Evolutionary conservation across 2,797 vertebrate species (phyloP), one percentile per base, ranked within the genome.

Genomic region (Lophotriccus pileatus): DNA sequence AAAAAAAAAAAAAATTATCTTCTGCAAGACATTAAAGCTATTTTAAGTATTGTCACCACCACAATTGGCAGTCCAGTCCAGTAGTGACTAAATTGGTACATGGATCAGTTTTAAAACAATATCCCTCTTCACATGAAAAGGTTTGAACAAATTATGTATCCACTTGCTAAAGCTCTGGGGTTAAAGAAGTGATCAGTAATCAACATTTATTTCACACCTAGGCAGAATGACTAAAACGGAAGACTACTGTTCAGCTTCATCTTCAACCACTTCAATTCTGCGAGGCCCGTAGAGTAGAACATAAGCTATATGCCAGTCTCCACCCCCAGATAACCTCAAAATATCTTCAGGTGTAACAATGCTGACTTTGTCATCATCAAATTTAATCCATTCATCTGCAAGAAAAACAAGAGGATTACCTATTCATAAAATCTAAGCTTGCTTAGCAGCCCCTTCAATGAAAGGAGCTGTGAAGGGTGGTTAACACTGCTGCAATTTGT

Each of bases 251-350:
- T 99, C 98, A 67, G 95, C 96, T 84, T 98, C 98, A 30, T 98
- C 98, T 97, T 99, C 98, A 58, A 98, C 95, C 58, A 98, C 96
- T 97, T 99, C 99, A 89, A 99, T 98, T 95, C 99, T 98, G 83
- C 99, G 98, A 25, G 99, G 99, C 55, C 99, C 99, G 4, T 99
- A 99, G 76, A 99, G 98, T 93, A 99, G 98, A 96, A 99, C 99
- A 25, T 99, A 99, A 34, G 99, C 99, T 98, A 99, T 99, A 96
- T 99, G 99, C 99, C 99, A 99, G 98, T 99, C 99, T 76, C 99
- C 99, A 14, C 99, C 99, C 6, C 99, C 99, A 1, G 99, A 99
- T 97, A 99, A 98, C 91, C 99, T 98, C 97, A 99, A 93, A 96
- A 99, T 99, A 80, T 99, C 99, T 96, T 99, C 99, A 8, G 99